Percentiles rank a stretch among this genome's conserved stretches.
Evolutionary conservation across 2,797 vertebrate genomes (phyloP).

Genomic region (Garrulus glandarius): DNA sequence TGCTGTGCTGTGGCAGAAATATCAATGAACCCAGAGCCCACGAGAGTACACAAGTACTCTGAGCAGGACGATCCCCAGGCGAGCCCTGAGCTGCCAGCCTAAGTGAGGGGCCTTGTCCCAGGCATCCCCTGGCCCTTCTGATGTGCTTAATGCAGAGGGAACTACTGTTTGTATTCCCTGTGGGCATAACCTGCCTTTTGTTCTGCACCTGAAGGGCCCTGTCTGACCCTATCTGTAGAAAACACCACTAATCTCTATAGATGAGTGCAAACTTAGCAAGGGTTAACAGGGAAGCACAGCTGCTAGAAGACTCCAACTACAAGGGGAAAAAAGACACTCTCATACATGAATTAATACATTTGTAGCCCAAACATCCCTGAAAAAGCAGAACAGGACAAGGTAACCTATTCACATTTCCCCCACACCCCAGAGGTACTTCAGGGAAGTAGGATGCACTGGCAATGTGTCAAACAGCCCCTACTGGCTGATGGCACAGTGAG

Average conservation of each 20-base stretch:
- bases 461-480: not conserved
- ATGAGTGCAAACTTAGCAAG: not conserved
- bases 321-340: not conserved
- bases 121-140: not conserved
- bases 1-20: not conserved
- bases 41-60: not conserved
- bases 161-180: not conserved
- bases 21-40: not conserved
- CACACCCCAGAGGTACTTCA: not conserved
- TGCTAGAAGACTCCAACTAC: not conserved
- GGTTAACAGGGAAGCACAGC: not conserved
- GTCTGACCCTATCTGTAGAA: not conserved
- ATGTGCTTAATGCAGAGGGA: not conserved
- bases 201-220: not conserved
- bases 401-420: not conserved
- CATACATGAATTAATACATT: not conserved
- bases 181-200: not conserved
- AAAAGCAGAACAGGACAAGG: not conserved
- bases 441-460: not conserved
- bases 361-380: not conserved
- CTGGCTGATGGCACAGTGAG: not conserved
- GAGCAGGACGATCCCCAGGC: rapidly evolving
- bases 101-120: not conserved
- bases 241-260: not conserved
- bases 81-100: not conserved